These are phyloP conservation scores for Catharus minimus DNA, from an alignment of 2,113 vertebrate species.

Conservation along the genomic window DNA sequence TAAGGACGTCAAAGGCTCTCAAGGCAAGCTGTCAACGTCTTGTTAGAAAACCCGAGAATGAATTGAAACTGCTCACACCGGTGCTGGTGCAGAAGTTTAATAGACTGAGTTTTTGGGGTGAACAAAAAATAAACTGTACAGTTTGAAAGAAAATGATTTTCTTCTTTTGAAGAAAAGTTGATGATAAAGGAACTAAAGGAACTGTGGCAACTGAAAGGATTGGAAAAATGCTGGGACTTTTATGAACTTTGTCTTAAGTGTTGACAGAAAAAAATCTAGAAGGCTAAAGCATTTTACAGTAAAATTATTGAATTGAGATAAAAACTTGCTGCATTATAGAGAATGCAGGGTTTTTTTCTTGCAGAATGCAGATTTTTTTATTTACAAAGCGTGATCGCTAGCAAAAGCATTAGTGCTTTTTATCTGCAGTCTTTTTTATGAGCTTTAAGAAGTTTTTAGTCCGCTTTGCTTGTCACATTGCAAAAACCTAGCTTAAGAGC, in stretches of 20 bases:
- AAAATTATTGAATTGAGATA: slow-evolving; percentile 81
- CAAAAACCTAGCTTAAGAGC: slow-evolving; percentile 85
- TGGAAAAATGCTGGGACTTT: slow-evolving; percentile 85
- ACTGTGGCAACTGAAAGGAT: slow-evolving; percentile 84
- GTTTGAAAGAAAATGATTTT: slow-evolving; percentile 92
- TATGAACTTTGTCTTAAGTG: slow-evolving; percentile 86
- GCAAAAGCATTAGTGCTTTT: slow-evolving; percentile 94
- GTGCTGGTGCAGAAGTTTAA: slow-evolving; percentile 81
- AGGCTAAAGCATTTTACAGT: slow-evolving; percentile 88
- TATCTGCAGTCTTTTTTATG: slow-evolving; percentile 98
- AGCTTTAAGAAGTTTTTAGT: slow-evolving; percentile 97
- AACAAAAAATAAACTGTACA: slow-evolving; percentile 90
- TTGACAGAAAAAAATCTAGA: slow-evolving; percentile 81
- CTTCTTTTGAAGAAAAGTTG: slow-evolving; percentile 96
- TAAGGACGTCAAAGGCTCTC: slow-evolving; percentile 89
- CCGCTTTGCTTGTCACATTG: slow-evolving; percentile 97
- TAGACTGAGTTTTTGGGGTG: slow-evolving; percentile 83
- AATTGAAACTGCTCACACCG: slow-evolving; percentile 81
- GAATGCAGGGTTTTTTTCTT: slow-evolving; percentile 85
- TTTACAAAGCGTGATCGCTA: slow-evolving; percentile 89
- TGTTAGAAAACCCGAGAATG: slow-evolving; percentile 78
- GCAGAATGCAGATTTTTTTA: slow-evolving; percentile 90
- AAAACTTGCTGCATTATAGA: slow-evolving; percentile 84
- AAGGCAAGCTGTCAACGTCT: slow-evolving; percentile 86
- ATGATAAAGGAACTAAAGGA: slow-evolving; percentile 91